Base-by-base conservation (phyloP, 2,888 invertebrate genomes). In the Timandra comae region DNA sequence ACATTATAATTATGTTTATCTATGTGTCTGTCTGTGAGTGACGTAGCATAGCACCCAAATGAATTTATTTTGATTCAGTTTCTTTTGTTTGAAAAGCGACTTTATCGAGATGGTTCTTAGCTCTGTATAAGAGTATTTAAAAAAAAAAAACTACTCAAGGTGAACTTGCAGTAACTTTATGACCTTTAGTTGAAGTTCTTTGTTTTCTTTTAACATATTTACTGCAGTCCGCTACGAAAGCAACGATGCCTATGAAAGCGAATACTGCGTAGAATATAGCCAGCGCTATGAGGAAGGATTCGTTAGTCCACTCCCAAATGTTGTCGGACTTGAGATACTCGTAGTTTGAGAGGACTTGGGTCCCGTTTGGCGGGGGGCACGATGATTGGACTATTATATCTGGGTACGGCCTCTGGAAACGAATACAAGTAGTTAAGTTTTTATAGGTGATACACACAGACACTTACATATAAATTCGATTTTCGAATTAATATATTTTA, bases 311-410 rank as follows among this genome's bases (percentile, higher is more conserved):
- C 27, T 88, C 79, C 87, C 86, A 88, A 3, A 81, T 49, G 28
- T 77, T 61, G 13, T 80, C 71, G 0, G 75, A 56, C n/a, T 65
- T 51, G 1, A 79, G 54, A 39, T 79, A 77, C 19, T 75, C 79
- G 60, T 57, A 79, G 62, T 80, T 84, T 33, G 87, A 79, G 35
- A 92, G 79, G 28, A 90, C 88, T 75, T 91, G 90, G 0, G 91
- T 91, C 22, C 94, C 94, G 63, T 95, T 93, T 1, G 93, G 93
- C 2, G 91, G 89, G 3, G 93, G 93, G 62, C 95, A 95, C 8
- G 93, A 90, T 23, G 92, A 89, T 64, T 94, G 93, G 13, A 95
- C 92, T 58, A 96, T 96, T 44, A 94, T 95, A 61, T 95, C 95
- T 73, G 93, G 93, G 56, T 93, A 91, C 56, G 94, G 93, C 41